Conservation (phyloP, 2,797 vertebrate genomes). For the Carduelis carduelis region DNA sequence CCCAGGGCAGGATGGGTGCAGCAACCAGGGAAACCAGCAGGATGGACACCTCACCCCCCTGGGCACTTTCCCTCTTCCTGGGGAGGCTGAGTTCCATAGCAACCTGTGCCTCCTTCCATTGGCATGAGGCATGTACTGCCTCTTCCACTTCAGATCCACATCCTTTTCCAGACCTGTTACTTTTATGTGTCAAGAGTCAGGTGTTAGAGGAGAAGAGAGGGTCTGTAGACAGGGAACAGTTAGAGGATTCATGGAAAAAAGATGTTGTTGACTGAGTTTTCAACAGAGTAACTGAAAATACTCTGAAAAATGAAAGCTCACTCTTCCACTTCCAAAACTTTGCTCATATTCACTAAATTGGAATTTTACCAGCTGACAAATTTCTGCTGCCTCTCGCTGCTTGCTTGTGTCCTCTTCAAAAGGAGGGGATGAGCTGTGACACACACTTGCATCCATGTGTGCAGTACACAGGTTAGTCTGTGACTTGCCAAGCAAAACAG, state of each 20-base stretch:
- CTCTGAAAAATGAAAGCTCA: neutral
- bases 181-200: neutral
- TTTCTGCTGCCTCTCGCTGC: neutral
- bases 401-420: neutral
- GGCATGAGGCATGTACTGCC: neutral
- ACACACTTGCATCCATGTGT: fast-evolving
- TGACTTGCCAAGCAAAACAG: neutral
- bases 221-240: neutral
- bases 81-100: neutral
- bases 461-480: neutral
- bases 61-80: neutral
- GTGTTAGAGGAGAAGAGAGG: neutral
- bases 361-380: neutral
- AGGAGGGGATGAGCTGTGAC: neutral
- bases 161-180: neutral
- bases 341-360: neutral
- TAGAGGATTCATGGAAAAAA: neutral
- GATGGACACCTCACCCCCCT: fast-evolving
- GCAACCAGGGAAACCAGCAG: neutral
- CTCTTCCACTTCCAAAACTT: neutral
- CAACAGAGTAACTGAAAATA: neutral
- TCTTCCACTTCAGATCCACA: neutral
- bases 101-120: neutral
- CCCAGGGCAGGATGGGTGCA: neutral
- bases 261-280: neutral